Conservation (phyloP, 2,113 vertebrate species). For the Malaclemys terrapin region DNA sequence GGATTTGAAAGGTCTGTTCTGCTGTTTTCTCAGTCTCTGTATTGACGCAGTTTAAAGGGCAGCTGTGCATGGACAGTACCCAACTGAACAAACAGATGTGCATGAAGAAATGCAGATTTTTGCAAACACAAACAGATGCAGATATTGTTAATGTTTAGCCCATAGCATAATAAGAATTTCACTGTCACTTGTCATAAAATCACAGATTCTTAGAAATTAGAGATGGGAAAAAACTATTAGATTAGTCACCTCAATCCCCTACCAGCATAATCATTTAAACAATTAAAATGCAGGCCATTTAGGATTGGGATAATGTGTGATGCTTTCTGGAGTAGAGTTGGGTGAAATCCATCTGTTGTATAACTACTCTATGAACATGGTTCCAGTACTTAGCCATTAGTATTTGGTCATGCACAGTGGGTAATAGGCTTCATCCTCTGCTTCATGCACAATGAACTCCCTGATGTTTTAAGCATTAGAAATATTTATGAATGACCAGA, state of each 20-base stretch:
- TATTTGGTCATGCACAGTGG: neutral
- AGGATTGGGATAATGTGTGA: neutral
- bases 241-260: neutral
- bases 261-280: neutral
- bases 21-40: neutral
- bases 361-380: neutral
- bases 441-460: neutral
- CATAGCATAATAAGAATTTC: neutral
- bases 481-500: neutral
- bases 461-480: neutral
- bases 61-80: neutral
- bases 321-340: neutral
- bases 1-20: neutral
- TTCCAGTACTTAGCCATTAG: neutral
- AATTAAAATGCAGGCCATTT: neutral
- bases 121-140: neutral
- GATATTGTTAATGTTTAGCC: neutral
- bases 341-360: neutral
- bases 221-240: neutral
- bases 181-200: neutral
- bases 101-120: neutral
- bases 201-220: neutral
- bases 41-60: neutral
- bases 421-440: neutral
- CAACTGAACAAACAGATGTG: neutral